These are phyloP conservation scores for Oxytorus armatus DNA, from an alignment of 2,888 invertebrate genomes.

Conservation along the genomic window DNA sequence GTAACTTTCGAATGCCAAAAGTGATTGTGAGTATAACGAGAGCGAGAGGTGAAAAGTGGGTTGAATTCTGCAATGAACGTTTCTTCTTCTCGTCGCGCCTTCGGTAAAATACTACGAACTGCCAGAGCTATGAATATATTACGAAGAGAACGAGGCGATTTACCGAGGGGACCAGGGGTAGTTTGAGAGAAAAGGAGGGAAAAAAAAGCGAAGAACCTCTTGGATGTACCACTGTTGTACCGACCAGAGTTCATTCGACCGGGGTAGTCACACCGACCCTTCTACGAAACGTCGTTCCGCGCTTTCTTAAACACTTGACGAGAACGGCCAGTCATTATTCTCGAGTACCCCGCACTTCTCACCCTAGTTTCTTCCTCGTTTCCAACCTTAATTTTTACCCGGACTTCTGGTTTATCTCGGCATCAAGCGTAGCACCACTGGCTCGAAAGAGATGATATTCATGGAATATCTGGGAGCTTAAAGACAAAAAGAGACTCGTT, in stretches of 20 bases:
- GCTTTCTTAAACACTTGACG: constrained; percentile 78
- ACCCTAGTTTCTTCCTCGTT: constrained; percentile 53
- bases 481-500: background rate
- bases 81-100: constrained; percentile 41
- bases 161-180: constrained; percentile 1
- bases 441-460: constrained; percentile 19
- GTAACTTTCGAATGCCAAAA: background rate
- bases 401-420: constrained; percentile 39
- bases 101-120: constrained; percentile 70
- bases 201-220: constrained; percentile 42
- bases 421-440: constrained; percentile 18
- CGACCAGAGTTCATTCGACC: constrained; percentile 76
- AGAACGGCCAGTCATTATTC: constrained; percentile 74
- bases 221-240: constrained; percentile 40
- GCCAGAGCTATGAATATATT: constrained; percentile 82
- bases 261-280: constrained; percentile 62
- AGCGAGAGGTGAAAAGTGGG: constrained; percentile 34
- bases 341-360: constrained; percentile 70
- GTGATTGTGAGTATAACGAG: constrained; percentile 35
- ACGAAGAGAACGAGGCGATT: constrained; percentile 66
- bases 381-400: constrained; percentile 32
- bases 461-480: background rate
- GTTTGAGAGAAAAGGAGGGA: constrained; percentile 40
- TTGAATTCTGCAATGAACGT: constrained; percentile 43
- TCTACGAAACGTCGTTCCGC: constrained; percentile 51